Conservation (phyloP, 2,797 vertebrate genomes). For the Monodelphis domestica region DNA sequence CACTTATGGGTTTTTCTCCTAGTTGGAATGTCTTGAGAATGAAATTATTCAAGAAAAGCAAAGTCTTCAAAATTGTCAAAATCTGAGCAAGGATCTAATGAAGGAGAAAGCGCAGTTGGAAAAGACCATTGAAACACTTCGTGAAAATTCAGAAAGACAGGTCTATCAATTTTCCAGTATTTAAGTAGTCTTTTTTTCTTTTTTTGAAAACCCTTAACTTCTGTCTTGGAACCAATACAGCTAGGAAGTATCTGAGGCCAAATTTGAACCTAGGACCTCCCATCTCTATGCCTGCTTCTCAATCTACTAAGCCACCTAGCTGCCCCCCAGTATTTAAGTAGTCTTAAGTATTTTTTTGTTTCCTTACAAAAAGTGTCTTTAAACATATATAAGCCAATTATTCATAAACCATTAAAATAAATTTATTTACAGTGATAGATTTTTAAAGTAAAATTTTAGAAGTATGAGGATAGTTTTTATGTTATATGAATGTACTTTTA, state of each 20-base stretch:
- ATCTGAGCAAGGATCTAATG: slow-evolving; percentile 94
- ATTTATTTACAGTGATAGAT: slow-evolving; percentile 26
- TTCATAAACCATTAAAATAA: slow-evolving; percentile 22
- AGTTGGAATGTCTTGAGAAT: slow-evolving; percentile 92
- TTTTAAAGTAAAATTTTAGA: slow-evolving; percentile 40
- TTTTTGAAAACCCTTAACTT: no score
- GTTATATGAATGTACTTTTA: background rate
- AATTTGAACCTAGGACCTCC: no score
- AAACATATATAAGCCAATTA: slow-evolving; percentile 15
- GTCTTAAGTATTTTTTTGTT: slow-evolving; percentile 30
- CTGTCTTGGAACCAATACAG: no score
- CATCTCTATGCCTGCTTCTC: no score
- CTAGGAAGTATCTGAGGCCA: no score
- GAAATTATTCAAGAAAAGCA: slow-evolving; percentile 92
- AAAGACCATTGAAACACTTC: slow-evolving; percentile 93
- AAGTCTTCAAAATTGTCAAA: slow-evolving; percentile 91
- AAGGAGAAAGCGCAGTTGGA: slow-evolving; percentile 97
- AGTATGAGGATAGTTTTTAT: background rate
- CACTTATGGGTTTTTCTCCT: slow-evolving; percentile 67
- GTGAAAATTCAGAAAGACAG: slow-evolving; percentile 97
- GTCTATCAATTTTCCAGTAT: slow-evolving; percentile 81
- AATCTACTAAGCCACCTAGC: no score
- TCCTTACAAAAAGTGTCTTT: slow-evolving; percentile 43
- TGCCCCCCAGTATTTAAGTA: slow-evolving; percentile 27
- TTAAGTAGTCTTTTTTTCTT: no score